phyloP scores from a whole-genome alignment of 2,113 vertebrate genomes.

The Sinocyclocheilus grahami region DNA sequence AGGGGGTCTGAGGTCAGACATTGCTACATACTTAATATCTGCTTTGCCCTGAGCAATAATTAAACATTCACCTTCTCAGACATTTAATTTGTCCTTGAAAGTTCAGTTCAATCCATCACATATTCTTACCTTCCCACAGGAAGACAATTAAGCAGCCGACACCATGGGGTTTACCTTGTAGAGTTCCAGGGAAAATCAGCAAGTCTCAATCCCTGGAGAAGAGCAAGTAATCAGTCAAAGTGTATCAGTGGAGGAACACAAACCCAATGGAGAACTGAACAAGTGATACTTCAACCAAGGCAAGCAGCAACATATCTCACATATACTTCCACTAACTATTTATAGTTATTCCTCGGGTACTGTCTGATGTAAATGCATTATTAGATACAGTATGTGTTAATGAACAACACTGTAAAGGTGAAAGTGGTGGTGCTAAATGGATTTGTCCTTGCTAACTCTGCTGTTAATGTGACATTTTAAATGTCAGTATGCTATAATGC shows the following conservation, averaged over 20 bases:
- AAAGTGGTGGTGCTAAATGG: no score
- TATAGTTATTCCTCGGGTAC: neutral
- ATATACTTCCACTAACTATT: neutral
- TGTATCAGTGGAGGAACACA: neutral
- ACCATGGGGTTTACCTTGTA: conserved; percentile 63
- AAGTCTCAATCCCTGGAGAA: conserved; percentile 63
- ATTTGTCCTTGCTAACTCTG: no score
- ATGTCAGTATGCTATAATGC: no score
- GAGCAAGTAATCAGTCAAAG: conserved; percentile 48
- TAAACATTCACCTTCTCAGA: conserved; percentile 62
- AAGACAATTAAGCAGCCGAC: conserved; percentile 69
- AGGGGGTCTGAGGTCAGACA: neutral
- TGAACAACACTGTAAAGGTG: neutral
- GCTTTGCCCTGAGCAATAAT: conserved; percentile 64
- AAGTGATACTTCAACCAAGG: no score
- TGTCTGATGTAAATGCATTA: conserved; percentile 5
- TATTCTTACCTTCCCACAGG: conserved; percentile 58
- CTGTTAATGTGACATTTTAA: no score
- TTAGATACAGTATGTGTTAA: neutral
- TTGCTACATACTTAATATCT: conserved; percentile 46
- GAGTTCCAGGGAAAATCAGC: conserved; percentile 67
- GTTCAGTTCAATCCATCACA: conserved; percentile 68
- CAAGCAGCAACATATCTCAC: no score
- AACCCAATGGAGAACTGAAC: no score
- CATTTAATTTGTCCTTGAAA: conserved; percentile 64